These are phyloP conservation scores for Apostichopus japonicus DNA, from an alignment of 35 echinoderm and acorn worm genomes.

Conservation along the genomic window DNA sequence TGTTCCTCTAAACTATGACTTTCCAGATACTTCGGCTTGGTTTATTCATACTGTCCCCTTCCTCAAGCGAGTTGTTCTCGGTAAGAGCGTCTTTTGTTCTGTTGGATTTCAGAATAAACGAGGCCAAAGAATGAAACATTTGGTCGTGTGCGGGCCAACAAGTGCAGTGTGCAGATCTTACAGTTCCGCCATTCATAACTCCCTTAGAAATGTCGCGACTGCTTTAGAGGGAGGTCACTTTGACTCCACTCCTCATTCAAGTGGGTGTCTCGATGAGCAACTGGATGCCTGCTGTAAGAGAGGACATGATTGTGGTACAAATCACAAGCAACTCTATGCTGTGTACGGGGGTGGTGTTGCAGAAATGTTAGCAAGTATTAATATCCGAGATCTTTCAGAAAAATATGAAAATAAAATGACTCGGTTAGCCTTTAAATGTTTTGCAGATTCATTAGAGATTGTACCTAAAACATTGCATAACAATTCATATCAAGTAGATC, in stretches of 20 bases:
- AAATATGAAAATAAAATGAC: background rate
- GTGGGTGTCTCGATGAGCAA: background rate
- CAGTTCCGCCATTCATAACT: slow-evolving; percentile 9
- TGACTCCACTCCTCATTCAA: background rate
- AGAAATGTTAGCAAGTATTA: background rate
- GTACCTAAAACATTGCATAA: slow-evolving; percentile 28
- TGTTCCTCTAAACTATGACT: slow-evolving; percentile 11
- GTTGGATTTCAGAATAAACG: background rate
- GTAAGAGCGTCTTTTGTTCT: background rate
- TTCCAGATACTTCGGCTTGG: background rate
- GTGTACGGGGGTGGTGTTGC: slow-evolving; percentile 15
- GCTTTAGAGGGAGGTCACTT: background rate
- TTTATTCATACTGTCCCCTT: background rate
- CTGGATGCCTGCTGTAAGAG: background rate
- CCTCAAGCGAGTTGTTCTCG: slow-evolving; percentile 12
- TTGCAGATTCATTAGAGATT: slow-evolving; percentile 28
- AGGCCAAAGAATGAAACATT: slow-evolving; percentile 18
- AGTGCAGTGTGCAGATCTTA: slow-evolving; percentile 14
- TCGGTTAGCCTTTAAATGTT: slow-evolving; percentile 1
- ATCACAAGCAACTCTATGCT: background rate
- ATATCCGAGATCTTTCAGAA: background rate
- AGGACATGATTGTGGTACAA: no score
- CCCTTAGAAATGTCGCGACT: background rate
- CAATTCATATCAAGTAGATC: slow-evolving; percentile 7
- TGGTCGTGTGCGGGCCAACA: slow-evolving; percentile 20